Evolutionary conservation across 2,888 invertebrate genomes (phyloP).

Genomic region (Ametastegia equiseti): DNA sequence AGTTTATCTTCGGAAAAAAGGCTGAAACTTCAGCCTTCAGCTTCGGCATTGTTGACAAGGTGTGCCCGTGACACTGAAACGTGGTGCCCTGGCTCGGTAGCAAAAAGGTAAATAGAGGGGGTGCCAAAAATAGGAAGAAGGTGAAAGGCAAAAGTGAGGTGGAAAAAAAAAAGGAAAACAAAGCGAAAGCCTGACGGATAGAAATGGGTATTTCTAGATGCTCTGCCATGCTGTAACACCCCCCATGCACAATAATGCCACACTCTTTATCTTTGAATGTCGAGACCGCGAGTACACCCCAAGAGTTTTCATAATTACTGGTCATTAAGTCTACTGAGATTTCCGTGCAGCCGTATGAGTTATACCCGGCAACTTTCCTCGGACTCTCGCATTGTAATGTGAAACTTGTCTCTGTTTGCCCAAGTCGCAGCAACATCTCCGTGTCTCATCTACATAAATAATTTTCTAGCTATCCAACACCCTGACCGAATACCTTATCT

Average conservation of each 20-base stretch:
- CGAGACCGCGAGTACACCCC: not conserved
- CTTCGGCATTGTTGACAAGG: too few relatives aligned
- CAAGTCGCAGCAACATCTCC: not conserved
- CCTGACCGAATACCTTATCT: conserved; percentile 27
- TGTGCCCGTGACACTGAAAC: too few relatives aligned
- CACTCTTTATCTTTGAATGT: conserved; percentile 20
- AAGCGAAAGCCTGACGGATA: not conserved
- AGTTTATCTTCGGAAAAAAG: too few relatives aligned
- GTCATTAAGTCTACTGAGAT: conserved; percentile 22
- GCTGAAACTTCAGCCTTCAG: too few relatives aligned
- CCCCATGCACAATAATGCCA: not conserved
- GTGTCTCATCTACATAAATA: conserved; percentile 31
- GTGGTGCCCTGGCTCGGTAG: not conserved
- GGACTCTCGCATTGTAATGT: not conserved
- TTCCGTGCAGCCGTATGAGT: not conserved
- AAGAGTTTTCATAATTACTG: conserved; percentile 27
- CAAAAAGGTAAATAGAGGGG: not conserved
- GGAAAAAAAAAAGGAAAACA: not conserved
- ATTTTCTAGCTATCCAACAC: conserved; percentile 32
- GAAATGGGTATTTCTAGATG: not conserved
- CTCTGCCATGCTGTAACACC: not conserved
- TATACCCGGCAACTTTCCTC: not conserved
- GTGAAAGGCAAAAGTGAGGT: not conserved
- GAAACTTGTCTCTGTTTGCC: not conserved
- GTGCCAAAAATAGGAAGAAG: not conserved